Evolutionary conservation across 2,797 vertebrate genomes (phyloP), one percentile per base, ranked within the genome.

Genomic region (Rhynchonycteris naso): DNA sequence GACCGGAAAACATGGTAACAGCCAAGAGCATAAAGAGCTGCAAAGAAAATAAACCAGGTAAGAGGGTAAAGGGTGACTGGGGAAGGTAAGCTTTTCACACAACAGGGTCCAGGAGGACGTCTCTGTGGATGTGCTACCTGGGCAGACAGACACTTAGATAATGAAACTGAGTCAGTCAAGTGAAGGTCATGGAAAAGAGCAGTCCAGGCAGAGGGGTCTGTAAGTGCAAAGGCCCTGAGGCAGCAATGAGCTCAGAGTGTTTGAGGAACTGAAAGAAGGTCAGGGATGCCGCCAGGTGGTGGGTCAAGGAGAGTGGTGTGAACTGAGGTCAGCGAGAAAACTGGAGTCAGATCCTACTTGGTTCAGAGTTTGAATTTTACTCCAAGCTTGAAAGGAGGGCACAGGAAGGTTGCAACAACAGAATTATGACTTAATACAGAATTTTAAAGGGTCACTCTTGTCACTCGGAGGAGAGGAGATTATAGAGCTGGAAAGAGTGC

Each of bases 341-440:
- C 9, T 1, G 19, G 26, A 21, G 14, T 9, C 1, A 9, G 30
- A 38, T 18, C 8, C 35, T 61, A 11, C 7, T 0, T 9, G n/a
- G 15, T 9, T 7, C 63, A 18, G 21, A 54, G 12, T 52, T n/a
- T 16, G 0, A 3, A 11, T 35, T n/a, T 63, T 9, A 76, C 14
- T 90, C 11, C 47, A 88, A 58, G 33, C 13, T 35, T 33, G 22
- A 35, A 0, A 21, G n/a, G 65, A 92, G 66, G 47, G 15, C 33
- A 38, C 47, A 2, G 21, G 33, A 11, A 56, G 52, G 1, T 63
- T 71, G 87, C 50, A 30, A 30, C 18, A 75, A 14, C 10, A 68
- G 47, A 28, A n/a, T 16, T 7, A 35, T 16, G n/a, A 59, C 4
- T 38, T 47, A 56, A 88, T 38, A 74, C 72, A 22, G 54, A 35